These are phyloP conservation scores for Apis florea DNA, from an alignment of 1,140 invertebrate genomes.

Conservation along the genomic window DNA sequence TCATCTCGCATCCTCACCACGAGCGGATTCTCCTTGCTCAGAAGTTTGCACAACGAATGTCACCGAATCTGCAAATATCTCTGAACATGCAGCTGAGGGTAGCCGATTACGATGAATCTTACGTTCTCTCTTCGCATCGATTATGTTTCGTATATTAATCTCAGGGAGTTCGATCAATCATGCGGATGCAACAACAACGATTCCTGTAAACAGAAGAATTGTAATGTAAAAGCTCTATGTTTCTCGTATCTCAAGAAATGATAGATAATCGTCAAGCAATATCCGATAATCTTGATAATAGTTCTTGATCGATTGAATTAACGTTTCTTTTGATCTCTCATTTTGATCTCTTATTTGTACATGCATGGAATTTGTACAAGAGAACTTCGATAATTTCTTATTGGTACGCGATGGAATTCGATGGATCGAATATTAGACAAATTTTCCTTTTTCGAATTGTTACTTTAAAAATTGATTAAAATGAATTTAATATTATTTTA, in stretches of 20 bases:
- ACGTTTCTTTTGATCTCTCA: too few relatives aligned
- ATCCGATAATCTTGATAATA: neutral
- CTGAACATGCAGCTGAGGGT: slow-evolving; percentile 70
- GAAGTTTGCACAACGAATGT: neutral
- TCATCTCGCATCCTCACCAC: slow-evolving; percentile 6
- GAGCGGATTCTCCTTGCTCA: neutral
- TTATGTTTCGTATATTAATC: slow-evolving; percentile 17
- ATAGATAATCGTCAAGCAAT: neutral
- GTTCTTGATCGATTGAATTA: neutral
- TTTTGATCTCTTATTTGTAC: neutral
- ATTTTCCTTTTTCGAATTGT: neutral
- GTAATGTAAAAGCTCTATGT: slow-evolving; percentile 8
- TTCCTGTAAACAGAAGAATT: neutral
- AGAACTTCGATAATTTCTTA: neutral
- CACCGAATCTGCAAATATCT: slow-evolving; percentile 50
- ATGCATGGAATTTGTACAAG: neutral
- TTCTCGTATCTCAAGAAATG: slow-evolving; percentile 37
- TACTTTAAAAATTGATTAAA: too few relatives aligned
- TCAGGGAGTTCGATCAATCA: slow-evolving; percentile 33
- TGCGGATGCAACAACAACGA: slow-evolving; percentile 4
- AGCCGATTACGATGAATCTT: slow-evolving; percentile 28
- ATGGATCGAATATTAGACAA: neutral
- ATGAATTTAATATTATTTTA: too few relatives aligned
- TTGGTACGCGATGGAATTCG: slow-evolving; percentile 13
- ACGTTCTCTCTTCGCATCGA: slow-evolving; percentile 13